These are phyloP conservation scores for Pseudomugil gertrudae DNA, from an alignment of 2,797 vertebrate species.

Conservation along the genomic window DNA sequence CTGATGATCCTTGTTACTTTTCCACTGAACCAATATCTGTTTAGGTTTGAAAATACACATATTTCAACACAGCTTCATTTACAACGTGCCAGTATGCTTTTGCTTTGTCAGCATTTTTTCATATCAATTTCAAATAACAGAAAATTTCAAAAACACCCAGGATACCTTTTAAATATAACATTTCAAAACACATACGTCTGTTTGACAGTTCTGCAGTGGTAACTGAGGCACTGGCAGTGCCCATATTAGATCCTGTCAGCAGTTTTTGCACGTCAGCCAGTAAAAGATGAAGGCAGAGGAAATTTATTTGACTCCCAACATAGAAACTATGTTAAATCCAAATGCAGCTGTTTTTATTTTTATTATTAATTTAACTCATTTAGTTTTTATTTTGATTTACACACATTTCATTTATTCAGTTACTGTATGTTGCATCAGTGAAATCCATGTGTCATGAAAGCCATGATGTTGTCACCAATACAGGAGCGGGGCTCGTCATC, in stretches of 20 bases:
- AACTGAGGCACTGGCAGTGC: background rate
- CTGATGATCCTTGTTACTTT: background rate
- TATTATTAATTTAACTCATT: too few relatives aligned
- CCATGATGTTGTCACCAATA: background rate
- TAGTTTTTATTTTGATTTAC: too few relatives aligned
- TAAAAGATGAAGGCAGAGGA: background rate
- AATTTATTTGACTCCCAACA: background rate
- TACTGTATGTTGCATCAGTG: too few relatives aligned
- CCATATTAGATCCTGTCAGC: background rate
- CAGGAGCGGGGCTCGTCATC: background rate
- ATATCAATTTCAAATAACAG: background rate
- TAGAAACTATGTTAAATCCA: too few relatives aligned
- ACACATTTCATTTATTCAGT: too few relatives aligned
- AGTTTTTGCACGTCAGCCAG: background rate
- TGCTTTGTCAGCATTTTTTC: background rate
- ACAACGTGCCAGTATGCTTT: background rate
- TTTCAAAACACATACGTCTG: background rate
- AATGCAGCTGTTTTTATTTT: too few relatives aligned
- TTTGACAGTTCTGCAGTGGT: background rate
- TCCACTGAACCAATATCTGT: background rate
- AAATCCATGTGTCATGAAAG: too few relatives aligned
- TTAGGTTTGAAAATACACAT: background rate
- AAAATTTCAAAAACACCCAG: too few relatives aligned
- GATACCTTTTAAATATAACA: background rate
- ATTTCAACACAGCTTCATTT: background rate